Percentiles rank a stretch among this genome's conserved stretches.
phyloP scores from a whole-genome alignment of 1,140 invertebrate species.

The Sarcophaga peregrina region DNA sequence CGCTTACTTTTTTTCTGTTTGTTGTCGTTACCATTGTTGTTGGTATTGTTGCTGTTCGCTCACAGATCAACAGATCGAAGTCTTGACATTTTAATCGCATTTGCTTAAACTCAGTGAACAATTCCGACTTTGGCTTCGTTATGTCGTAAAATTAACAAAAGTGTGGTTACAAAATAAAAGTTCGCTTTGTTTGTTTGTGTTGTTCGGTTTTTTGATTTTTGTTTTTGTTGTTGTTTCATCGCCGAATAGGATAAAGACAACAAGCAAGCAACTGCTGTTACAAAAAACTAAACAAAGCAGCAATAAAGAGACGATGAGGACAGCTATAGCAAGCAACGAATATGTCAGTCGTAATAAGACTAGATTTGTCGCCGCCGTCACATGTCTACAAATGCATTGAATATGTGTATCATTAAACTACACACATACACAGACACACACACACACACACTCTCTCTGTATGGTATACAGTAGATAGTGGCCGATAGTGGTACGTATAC shows the following conservation, averaged over 20 bases:
- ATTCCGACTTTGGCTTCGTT: conserved; percentile 52
- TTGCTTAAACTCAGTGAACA: conserved; percentile 66
- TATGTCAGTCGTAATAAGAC: conserved; percentile 26
- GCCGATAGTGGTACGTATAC: background rate
- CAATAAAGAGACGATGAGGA: background rate
- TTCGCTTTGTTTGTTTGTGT: background rate
- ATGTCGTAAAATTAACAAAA: conserved; percentile 27
- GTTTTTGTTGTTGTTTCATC: background rate
- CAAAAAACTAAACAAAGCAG: background rate
- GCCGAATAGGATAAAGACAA: background rate
- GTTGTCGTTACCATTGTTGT: background rate
- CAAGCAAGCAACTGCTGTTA: background rate
- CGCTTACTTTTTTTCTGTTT: conserved; percentile 41
- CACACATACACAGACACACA: background rate
- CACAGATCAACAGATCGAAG: conserved; percentile 43
- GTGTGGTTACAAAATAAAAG: conserved; percentile 36
- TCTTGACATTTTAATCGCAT: conserved; percentile 66
- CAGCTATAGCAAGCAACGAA: background rate
- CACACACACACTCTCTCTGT: background rate
- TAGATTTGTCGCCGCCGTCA: conserved; percentile 37
- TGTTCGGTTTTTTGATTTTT: no score
- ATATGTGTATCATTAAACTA: conserved; percentile 30
- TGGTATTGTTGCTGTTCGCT: background rate
- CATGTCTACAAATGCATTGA: conserved; percentile 29
- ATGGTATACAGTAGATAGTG: background rate